These are phyloP conservation scores for Platalea minor DNA, from an alignment of 2,797 vertebrate species.

Conservation along the genomic window DNA sequence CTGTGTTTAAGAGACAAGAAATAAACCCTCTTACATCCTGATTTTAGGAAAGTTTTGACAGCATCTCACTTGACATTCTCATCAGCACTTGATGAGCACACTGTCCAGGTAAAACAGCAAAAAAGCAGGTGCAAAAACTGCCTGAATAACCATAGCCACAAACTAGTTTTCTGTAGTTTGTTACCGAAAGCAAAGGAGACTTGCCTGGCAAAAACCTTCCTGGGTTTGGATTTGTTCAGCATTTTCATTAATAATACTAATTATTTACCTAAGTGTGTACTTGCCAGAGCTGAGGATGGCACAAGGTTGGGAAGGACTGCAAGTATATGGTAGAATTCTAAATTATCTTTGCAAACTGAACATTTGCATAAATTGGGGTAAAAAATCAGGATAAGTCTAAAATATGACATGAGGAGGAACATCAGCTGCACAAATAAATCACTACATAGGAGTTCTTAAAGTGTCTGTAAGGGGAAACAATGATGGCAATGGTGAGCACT, in stretches of 20 bases:
- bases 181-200: not conserved
- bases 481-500: not conserved
- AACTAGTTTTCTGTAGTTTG: not conserved
- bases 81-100: fast-evolving
- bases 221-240: not conserved
- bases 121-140: not conserved
- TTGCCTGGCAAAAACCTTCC: not conserved
- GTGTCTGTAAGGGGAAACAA: not conserved
- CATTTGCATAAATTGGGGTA: not conserved
- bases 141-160: not conserved
- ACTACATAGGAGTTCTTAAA: not conserved
- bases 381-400: not conserved
- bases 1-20: not conserved
- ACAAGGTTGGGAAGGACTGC: not conserved
- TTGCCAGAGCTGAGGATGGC: not conserved
- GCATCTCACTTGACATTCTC: not conserved
- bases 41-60: not conserved
- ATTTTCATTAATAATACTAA: not conserved
- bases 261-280: not conserved
- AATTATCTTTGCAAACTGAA: not conserved
- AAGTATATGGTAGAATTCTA: not conserved
- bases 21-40: not conserved
- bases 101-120: not conserved
- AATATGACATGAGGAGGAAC: not conserved
- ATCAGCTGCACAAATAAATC: not conserved